Percentiles rank a stretch among this genome's conserved stretches.
These are phyloP conservation scores for Frankliniella fusca DNA, from an alignment of 2,888 invertebrate species.

Conservation along the genomic window DNA sequence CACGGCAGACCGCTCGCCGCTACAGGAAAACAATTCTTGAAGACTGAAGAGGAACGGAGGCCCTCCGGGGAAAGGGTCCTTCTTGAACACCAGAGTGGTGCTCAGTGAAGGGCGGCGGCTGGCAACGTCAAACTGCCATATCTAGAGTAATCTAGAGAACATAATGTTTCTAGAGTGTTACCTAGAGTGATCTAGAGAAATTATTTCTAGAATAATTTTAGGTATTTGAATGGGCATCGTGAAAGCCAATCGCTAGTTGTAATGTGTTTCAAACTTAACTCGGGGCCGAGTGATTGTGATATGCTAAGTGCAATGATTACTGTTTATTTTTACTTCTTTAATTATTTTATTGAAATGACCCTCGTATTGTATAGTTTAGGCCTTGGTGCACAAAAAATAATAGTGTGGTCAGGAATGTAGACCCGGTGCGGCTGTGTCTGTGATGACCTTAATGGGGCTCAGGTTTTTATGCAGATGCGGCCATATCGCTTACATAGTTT, in stretches of 20 bases:
- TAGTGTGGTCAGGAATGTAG: not conserved
- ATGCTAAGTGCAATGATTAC: conserved; percentile 17
- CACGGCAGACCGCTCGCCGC: too few species aligned
- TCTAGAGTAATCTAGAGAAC: conserved; percentile 10
- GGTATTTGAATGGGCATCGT: too few species aligned
- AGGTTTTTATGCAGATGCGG: not conserved
- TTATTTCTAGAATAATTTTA: not conserved
- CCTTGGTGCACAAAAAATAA: too few species aligned
- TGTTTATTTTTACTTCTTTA: not conserved
- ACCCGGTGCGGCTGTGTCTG: not conserved
- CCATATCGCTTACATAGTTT: not conserved
- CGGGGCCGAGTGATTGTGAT: conserved; percentile 14
- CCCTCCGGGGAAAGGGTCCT: not conserved
- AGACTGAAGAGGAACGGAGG: not conserved
- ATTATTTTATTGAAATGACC: not conserved
- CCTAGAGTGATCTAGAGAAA: not conserved
- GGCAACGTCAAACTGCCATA: conserved; percentile 3
- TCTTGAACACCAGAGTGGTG: too few species aligned
- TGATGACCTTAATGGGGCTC: not conserved
- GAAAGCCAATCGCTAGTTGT: not conserved
- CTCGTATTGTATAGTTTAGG: too few species aligned
- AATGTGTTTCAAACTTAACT: not conserved
- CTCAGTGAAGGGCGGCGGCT: not conserved
- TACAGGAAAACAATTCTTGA: too few species aligned
- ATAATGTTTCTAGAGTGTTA: not conserved